These are phyloP conservation scores for Drosophila baimaii DNA, from an alignment of 1,140 invertebrate species.

Conservation along the genomic window DNA sequence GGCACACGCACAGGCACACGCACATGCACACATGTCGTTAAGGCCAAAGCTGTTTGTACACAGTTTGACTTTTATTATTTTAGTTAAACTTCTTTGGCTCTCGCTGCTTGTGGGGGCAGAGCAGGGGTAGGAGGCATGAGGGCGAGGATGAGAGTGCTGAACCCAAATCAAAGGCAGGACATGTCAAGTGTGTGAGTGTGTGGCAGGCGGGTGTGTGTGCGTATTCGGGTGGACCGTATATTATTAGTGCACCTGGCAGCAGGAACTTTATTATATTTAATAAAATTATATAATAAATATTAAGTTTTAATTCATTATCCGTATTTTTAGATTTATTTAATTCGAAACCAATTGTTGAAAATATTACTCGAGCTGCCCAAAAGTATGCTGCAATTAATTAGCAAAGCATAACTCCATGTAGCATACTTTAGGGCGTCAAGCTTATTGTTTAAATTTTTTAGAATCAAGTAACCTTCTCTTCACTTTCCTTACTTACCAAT, in stretches of 20 bases:
- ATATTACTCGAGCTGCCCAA: not conserved
- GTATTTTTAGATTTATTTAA: not conserved
- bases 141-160: constrained; percentile 35
- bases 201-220: constrained; percentile 9
- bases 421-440: too few species aligned
- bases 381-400: not conserved
- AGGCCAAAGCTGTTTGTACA: constrained; percentile 75
- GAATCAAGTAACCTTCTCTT: not conserved
- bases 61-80: constrained; percentile 81
- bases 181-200: constrained; percentile 39
- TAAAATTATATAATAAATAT: not conserved
- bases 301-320: not conserved
- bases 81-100: constrained; percentile 71
- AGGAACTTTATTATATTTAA: not conserved
- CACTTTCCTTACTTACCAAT: not conserved
- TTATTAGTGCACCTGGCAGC: not conserved
- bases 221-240: constrained; percentile 41
- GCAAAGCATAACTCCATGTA: not conserved
- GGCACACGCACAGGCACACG: constrained; percentile 1
- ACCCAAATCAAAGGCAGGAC: constrained; percentile 71
- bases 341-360: not conserved
- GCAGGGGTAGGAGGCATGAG: not conserved
- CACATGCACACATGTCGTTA: constrained; percentile 55
- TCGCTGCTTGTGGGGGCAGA: not conserved
- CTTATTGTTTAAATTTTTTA: not conserved